These are phyloP conservation scores for Choristoneura fumiferana DNA, from an alignment of 1,140 invertebrate genomes.

Conservation along the genomic window DNA sequence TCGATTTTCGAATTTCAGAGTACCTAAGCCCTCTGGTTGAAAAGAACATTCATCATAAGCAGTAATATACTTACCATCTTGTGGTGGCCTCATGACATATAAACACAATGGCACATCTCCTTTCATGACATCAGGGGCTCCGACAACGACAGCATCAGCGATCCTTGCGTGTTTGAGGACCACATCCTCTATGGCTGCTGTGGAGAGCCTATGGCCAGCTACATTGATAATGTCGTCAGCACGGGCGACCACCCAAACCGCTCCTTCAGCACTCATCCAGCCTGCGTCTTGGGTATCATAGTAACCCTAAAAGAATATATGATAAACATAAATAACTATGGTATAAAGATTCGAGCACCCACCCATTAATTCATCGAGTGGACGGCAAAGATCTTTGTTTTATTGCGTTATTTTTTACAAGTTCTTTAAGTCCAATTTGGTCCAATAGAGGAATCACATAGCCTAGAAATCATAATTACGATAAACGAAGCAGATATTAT, in stretches of 20 bases:
- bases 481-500: no score
- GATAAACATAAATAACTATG: conserved; percentile 16
- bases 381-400: no score
- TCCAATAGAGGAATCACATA: no score
- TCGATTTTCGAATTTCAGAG: no score
- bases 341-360: no score
- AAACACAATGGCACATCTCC: conserved; percentile 94
- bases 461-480: no score
- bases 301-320: conserved; percentile 84
- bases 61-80: conserved; percentile 68
- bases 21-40: no score
- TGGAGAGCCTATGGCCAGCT: conserved; percentile 93
- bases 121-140: conserved; percentile 92
- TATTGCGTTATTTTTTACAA: no score
- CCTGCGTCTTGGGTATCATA: conserved; percentile 98
- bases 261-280: conserved; percentile 89
- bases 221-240: conserved; percentile 98
- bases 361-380: no score
- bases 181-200: conserved; percentile 93
- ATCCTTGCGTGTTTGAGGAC: conserved; percentile 90
- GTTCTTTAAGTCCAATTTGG: no score
- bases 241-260: conserved; percentile 92
- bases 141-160: conserved; percentile 91
- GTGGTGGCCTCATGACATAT: conserved; percentile 84
- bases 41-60: not conserved